Evolutionary conservation across 2,888 invertebrate genomes (phyloP).

Genomic region (Xanthorhoe spadicearia): DNA sequence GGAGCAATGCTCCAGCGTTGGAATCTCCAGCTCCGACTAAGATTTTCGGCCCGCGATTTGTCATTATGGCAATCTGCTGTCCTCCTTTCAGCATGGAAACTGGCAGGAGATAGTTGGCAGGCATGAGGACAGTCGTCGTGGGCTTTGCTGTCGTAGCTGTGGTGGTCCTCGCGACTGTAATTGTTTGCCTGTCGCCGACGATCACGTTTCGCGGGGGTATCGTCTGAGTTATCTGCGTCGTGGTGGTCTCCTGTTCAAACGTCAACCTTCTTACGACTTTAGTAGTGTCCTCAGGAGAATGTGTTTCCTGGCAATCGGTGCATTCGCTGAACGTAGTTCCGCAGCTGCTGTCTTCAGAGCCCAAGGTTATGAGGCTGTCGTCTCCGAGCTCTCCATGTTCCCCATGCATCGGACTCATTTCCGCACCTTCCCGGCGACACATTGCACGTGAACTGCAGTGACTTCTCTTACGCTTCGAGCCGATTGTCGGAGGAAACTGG

Average conservation of each 20-base stretch:
- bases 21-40: constrained; percentile 77
- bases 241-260: constrained; percentile 78
- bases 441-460: constrained; percentile 82
- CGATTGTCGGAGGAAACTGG: constrained; percentile 89
- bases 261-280: constrained; percentile 76
- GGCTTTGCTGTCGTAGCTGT: constrained; percentile 85
- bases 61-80: constrained; percentile 89
- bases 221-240: constrained; percentile 57
- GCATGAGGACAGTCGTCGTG: constrained; percentile 87
- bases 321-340: constrained; percentile 86
- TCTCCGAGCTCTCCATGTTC: constrained; percentile 75
- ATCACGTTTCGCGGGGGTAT: constrained; percentile 83
- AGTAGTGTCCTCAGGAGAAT: constrained; percentile 83
- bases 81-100: constrained; percentile 89
- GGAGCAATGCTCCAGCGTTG: constrained; percentile 86
- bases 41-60: constrained; percentile 86
- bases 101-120: constrained; percentile 89
- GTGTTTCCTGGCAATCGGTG: constrained; percentile 80
- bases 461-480: constrained; percentile 89
- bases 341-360: constrained; percentile 91
- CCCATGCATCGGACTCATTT: constrained; percentile 81
- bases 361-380: constrained; percentile 88
- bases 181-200: constrained; percentile 87
- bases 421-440: constrained; percentile 62
- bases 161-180: constrained; percentile 76